Percentiles rank a stretch among this genome's conserved stretches.
These are phyloP conservation scores for Cettia cetti DNA, from an alignment of 2,113 vertebrate species.

Conservation along the genomic window DNA sequence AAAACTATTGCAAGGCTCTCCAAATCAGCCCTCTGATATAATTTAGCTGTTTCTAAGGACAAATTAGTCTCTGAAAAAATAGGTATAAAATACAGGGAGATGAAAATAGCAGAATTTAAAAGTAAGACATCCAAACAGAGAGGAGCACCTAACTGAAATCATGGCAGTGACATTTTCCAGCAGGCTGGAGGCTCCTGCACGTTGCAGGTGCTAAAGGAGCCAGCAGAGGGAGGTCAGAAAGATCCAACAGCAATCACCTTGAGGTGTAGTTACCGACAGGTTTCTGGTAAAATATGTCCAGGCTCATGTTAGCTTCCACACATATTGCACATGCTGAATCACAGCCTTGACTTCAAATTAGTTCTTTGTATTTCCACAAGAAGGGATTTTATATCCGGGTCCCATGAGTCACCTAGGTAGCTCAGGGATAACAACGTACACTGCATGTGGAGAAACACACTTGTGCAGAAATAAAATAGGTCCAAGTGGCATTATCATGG, in stretches of 20 bases:
- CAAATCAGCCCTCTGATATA: not conserved
- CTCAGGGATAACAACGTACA: not conserved
- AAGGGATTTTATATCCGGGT: not conserved
- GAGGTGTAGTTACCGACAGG: not conserved
- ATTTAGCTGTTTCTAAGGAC: not conserved
- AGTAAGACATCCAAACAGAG: not conserved
- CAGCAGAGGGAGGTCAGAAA: slow-evolving; percentile 24
- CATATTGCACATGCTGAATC: not conserved
- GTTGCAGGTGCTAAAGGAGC: not conserved
- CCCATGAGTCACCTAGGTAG: not conserved
- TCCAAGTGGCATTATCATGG: slow-evolving; percentile 52
- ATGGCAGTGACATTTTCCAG: not conserved
- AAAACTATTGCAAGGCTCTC: not conserved
- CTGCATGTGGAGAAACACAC: not conserved
- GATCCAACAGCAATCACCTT: not conserved
- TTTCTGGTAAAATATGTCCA: not conserved
- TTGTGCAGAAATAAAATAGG: not conserved
- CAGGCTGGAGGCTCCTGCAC: not conserved
- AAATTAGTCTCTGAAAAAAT: not conserved
- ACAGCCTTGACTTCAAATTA: not conserved
- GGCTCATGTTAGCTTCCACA: not conserved
- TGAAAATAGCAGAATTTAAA: not conserved
- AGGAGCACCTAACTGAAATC: not conserved
- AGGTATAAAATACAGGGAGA: not conserved
- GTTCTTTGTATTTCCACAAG: not conserved